A percentile compares a stretch with the other conserved stretches of the same genome.
Evolutionary conservation across 1,140 invertebrate genomes (phyloP).

Genomic region (Bombus sylvicola): DNA sequence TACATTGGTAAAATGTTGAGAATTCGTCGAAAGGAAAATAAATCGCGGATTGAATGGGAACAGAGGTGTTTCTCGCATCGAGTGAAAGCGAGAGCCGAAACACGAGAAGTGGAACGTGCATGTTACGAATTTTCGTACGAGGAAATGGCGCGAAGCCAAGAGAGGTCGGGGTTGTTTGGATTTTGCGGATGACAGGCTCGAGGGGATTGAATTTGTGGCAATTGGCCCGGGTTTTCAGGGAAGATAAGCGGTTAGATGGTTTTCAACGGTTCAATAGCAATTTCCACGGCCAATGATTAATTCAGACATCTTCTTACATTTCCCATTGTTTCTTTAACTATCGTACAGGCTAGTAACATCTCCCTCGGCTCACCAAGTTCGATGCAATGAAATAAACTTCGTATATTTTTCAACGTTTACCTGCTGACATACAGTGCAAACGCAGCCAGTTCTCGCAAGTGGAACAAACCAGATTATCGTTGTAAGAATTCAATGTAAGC

Average conservation of each 20-base stretch:
- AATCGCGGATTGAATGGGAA: neutral
- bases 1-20: neutral
- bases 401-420: neutral
- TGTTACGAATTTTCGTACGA: conserved; percentile 3
- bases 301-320: too few species aligned
- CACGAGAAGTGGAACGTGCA: neutral
- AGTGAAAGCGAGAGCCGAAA: neutral
- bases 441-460: neutral
- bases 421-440: neutral
- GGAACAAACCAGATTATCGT: neutral
- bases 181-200: neutral
- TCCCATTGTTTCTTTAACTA: too few species aligned
- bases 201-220: neutral
- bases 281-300: neutral
- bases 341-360: too few species aligned
- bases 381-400: too few species aligned
- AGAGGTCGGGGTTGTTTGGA: neutral
- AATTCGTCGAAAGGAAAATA: neutral
- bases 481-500: neutral
- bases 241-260: neutral
- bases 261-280: neutral
- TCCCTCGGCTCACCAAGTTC: too few species aligned
- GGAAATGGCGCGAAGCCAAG: conserved; percentile 6
- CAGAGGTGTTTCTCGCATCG: neutral
- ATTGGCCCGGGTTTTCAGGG: neutral